Conservation (phyloP, 2,888 invertebrate genomes). For the Chesias legatella region DNA sequence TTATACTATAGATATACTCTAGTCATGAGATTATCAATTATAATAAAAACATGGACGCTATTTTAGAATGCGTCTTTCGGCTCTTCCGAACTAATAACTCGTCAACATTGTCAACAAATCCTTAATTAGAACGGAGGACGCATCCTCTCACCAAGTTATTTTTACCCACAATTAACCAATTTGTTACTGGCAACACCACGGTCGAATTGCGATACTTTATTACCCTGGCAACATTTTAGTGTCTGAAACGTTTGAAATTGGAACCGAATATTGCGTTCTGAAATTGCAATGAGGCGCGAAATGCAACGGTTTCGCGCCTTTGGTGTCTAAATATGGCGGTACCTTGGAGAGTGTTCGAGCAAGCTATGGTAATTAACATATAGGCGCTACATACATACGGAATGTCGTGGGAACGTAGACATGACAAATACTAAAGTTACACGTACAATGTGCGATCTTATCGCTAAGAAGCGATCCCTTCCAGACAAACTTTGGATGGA, state of each 20-base stretch:
- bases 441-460: no score
- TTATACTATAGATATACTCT: no score
- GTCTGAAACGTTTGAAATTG: slow-evolving; percentile 54
- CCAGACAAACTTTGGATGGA: no score
- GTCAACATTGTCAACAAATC: slow-evolving; percentile 27
- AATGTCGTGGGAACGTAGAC: no score
- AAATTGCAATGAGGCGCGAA: slow-evolving; percentile 66
- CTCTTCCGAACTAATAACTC: slow-evolving; percentile 12
- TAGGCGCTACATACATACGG: no score
- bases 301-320: slow-evolving; percentile 53
- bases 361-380: neutral
- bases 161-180: slow-evolving; percentile 67
- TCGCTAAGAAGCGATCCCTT: no score
- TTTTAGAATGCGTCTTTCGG: neutral
- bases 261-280: slow-evolving; percentile 67
- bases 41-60: no score
- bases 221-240: slow-evolving; percentile 70
- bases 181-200: slow-evolving; percentile 65
- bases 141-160: slow-evolving; percentile 24
- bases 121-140: slow-evolving; percentile 25
- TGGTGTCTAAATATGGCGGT: slow-evolving; percentile 55
- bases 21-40: no score
- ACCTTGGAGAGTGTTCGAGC: slow-evolving; percentile 4
- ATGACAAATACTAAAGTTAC: no score
- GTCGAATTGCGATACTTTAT: slow-evolving; percentile 58